Conservation (phyloP, 2,888 invertebrate species). For the Drosophila pseudotakahashii region DNA sequence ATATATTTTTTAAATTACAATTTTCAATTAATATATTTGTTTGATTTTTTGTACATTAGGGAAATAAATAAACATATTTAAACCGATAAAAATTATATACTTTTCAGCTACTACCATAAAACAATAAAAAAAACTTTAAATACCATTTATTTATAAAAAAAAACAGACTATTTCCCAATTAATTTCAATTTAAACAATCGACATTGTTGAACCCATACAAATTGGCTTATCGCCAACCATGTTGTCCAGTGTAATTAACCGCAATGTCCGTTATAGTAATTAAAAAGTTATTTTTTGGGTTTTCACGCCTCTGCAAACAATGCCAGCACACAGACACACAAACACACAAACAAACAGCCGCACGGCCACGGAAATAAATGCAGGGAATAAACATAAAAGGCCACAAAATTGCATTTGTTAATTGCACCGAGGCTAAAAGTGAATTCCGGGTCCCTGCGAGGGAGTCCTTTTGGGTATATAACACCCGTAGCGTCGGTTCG, state of each 20-base stretch:
- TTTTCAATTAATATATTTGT: no score
- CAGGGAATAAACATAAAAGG: conserved; percentile 42
- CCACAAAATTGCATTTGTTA: conserved; percentile 66
- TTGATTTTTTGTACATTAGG: no score
- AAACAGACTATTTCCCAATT: not conserved
- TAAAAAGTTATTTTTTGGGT: conserved; percentile 53
- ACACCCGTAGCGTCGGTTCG: conserved; percentile 14
- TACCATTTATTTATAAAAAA: no score
- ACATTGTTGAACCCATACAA: conserved; percentile 9
- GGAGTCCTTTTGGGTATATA: conserved; percentile 2
- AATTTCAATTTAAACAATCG: conserved; percentile 14
- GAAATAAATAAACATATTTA: no score
- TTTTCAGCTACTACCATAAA: not conserved
- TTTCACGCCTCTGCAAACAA: conserved; percentile 46
- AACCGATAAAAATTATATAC: no score
- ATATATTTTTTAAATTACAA: no score
- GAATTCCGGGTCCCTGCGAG: conserved; percentile 37
- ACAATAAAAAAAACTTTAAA: not conserved
- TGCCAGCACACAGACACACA: not conserved
- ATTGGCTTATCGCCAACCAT: conserved; percentile 40
- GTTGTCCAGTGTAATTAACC: conserved; percentile 50
- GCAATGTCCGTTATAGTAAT: conserved; percentile 44
- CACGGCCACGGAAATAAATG: conserved; percentile 17
- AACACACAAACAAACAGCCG: not conserved
- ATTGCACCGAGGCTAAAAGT: conserved; percentile 50